Conservation (phyloP, 2,113 vertebrate species). For the Ursus arctos region DNA sequence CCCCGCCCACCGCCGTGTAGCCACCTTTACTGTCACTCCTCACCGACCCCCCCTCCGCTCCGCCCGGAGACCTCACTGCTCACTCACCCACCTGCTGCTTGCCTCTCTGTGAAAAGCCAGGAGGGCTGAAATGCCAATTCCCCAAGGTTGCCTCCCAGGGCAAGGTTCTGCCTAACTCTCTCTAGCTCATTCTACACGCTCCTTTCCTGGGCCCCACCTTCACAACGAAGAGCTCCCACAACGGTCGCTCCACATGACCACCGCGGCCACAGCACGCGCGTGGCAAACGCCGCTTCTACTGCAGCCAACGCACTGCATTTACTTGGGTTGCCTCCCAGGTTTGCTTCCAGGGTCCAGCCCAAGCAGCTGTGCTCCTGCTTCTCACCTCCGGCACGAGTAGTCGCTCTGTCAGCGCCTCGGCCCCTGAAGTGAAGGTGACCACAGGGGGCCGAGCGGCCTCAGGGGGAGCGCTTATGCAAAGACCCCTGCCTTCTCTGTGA, state of each 20-base stretch:
- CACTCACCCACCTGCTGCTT: not conserved
- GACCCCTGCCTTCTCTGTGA: not conserved
- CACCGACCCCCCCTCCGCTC: accelerated
- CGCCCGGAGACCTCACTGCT: not conserved
- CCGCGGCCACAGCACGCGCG: accelerated
- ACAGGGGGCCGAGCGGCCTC: not conserved
- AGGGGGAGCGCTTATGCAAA: not conserved
- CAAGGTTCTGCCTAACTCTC: not conserved
- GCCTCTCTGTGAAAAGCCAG: not conserved
- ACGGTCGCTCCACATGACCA: accelerated
- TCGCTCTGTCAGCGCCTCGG: not conserved
- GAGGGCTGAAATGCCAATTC: not conserved
- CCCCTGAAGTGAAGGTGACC: not conserved
- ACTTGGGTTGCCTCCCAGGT: not conserved
- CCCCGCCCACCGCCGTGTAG: accelerated
- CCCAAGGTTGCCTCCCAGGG: not conserved
- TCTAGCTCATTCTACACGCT: not conserved
- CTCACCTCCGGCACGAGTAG: not conserved
- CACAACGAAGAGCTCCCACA: not conserved
- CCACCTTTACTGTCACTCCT: too few species aligned
- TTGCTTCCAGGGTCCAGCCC: not conserved
- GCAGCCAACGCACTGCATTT: too few species aligned
- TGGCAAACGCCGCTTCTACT: not conserved
- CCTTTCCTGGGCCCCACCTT: not conserved
- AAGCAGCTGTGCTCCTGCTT: not conserved